Evolutionary conservation across 1,140 invertebrate genomes (phyloP), one percentile per base, ranked within the genome.

Genomic region (Cheumatopsyche charites): DNA sequence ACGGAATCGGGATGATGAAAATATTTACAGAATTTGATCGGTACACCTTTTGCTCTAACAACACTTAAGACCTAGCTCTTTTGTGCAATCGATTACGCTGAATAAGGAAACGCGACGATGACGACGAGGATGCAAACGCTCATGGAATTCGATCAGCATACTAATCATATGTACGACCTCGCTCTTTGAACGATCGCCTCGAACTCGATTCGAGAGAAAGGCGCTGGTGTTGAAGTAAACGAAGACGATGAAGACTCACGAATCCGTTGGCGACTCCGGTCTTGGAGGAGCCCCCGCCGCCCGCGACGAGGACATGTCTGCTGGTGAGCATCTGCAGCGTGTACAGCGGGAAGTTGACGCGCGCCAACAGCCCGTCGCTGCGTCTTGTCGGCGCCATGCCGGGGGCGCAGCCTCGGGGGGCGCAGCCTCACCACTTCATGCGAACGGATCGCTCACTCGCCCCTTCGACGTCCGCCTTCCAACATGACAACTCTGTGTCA

Each of bases 241-340:
- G 9, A 36, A 36, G 9, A 36, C 29, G 3, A 36, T 4, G 3
- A 36, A 25, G 21, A 87, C 91, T 89, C 84, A 94, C 95, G 86
- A 98, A 96, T 82, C 94, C 94, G 88, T 99, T 98, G 15, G 91
- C 90, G 70, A 99, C 92, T 21, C 97, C 97, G 49, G 96, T 98
- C 84, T 96, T 98, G 17, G 95, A 91, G 15, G 92, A 91, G 61
- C 97, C 97, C 67, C 97, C 97, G 61, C 97, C 97, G 49, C 97
- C 97, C 73, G 93, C 96, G 29, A 98, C 94, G 55, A 98, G 83
- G 77, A 98, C 90, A 85, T 98, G 95, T 71, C 95, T 88, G 83
- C 92, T 94, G 25, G 94, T 95, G 36, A 99, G 83, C 84, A 94
- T 92, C 81, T 95, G 91, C 21, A 98, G 85, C 0, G 91, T 91